Evolutionary conservation across 2,888 invertebrate genomes (phyloP), one percentile per base, ranked within the genome.

Genomic region (Heliconius hortense): DNA sequence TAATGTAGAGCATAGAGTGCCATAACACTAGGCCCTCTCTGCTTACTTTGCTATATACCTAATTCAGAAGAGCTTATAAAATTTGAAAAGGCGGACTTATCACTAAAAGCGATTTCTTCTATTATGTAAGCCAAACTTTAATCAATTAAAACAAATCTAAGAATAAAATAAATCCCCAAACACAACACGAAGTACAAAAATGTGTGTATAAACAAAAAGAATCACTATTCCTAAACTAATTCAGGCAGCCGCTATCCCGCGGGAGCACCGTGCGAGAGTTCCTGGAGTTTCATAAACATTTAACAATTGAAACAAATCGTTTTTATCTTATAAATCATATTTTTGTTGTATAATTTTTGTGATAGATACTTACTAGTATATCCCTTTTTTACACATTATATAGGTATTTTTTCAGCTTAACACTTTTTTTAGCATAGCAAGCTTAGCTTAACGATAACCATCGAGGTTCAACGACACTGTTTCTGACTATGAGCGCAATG

Each of bases 201-300:
- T 48, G 48, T 48, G 48, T 56, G 64, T 39, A n/a, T 18, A 72
- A 31, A 71, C 35, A 76, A 79, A 78, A 75, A 78, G 78, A 79
- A 79, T 80, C 74, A 77, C 77, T 72, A 76, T 76, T 59, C 71
- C 75, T 74, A 82, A 85, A 85, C 84, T 84, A 85, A 86, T 86
- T 86, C 86, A 85, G 86, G 85, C 83, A 80, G 80, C 53, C 74
- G 76, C 66, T 60, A 73, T 84, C 86, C 84, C 84, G 11, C 11
- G 76, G 83, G 85, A 81, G 56, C 21, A 0, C 13, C 53, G 68
- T 31, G 53, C 53, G 53, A 53, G 48, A 69, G n/a, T 7, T 53
- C 53, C n/a, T 56, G 56, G 77, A 79, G 73, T 82, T 80, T 78
- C 74, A 76, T 77, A 66, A 39, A 24, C 21, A 62, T 63, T 77